Evolutionary conservation across 2,113 vertebrate species (phyloP).

Genomic region (Poeciliopsis occidentalis): DNA sequence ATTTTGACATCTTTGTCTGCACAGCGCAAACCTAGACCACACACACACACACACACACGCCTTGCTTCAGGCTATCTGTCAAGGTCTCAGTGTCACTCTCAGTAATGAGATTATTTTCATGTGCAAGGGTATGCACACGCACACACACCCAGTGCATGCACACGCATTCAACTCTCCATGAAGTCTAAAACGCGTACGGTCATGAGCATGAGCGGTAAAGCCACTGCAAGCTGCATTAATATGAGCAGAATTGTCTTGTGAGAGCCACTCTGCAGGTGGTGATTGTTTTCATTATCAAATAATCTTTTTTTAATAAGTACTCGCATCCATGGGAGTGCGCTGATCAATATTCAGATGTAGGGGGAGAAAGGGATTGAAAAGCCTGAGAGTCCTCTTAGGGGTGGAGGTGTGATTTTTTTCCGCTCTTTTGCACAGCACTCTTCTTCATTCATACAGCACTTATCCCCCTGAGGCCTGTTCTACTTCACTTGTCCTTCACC

Average conservation of each 20-base stretch:
- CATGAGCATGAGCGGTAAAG: not conserved
- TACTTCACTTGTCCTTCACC: not conserved
- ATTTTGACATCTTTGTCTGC: constrained; percentile 51
- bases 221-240: constrained; percentile 1
- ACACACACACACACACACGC: constrained; percentile 14
- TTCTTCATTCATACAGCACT: not conserved
- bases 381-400: not conserved
- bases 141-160: constrained; percentile 8
- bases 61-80: constrained; percentile 56
- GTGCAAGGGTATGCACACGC: constrained; percentile 10
- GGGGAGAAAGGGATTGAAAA: not conserved
- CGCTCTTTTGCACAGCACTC: not conserved
- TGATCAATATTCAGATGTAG: not conserved
- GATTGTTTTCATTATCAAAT: constrained; percentile 3
- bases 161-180: constrained; percentile 1
- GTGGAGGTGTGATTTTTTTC: not conserved
- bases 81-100: constrained; percentile 54
- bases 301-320: constrained; percentile 2
- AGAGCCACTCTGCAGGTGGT: not conserved
- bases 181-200: constrained; percentile 1
- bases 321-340: not conserved
- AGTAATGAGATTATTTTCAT: constrained; percentile 53
- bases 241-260: not conserved
- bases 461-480: not conserved
- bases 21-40: constrained; percentile 12